Base-by-base conservation (phyloP, 37 sponge, comb jelly and placozoan genomes). In the Ephydatia muelleri region DNA sequence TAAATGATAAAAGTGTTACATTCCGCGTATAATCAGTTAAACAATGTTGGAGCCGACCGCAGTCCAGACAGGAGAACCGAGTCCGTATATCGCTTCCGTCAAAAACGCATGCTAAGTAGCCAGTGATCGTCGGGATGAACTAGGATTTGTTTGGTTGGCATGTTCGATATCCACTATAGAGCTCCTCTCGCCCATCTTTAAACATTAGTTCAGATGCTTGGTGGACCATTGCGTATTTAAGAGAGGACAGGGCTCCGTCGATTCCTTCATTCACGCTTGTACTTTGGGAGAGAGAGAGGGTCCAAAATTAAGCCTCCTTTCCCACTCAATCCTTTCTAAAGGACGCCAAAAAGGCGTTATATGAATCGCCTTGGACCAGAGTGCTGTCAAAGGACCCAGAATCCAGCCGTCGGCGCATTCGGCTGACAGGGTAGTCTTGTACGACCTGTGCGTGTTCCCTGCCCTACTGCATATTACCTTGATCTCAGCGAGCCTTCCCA, bases 11-110 rank as follows among this genome's bases (percentile, higher is more conserved):
- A n/a, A n/a, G n/a, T n/a, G n/a, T n/a, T n/a, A n/a, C n/a, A n/a
- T n/a, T n/a, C n/a, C n/a, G n/a, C n/a, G n/a, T n/a, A n/a, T n/a
- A n/a, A n/a, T n/a, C n/a, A n/a, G 9, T 32, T 47, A 38, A 76
- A 76, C 47, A 76, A 9, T 21, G 33, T 76, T 11, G 78, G 78
- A 28, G 78, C 78, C 29, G 78, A 76, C 0, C 78, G 28, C 35
- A 71, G 31, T 9, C 30, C 72, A 33, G 25, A 71, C 11, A 28
- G 72, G 31, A 71, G 72, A 33, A 33, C 48, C 22, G 78, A 25
- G 39, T 76, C 78, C 33, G 23, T 28, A 43, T 38, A 76, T 19
- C 19, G 33, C 72, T 12, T 28, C 29, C 30, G 28, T 33, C 25
- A 1, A 14, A 30, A 71, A 14, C 32, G 29, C 72, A 57, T 57